phyloP scores from a whole-genome alignment of 2,797 vertebrate genomes.

The Prionace glauca region DNA sequence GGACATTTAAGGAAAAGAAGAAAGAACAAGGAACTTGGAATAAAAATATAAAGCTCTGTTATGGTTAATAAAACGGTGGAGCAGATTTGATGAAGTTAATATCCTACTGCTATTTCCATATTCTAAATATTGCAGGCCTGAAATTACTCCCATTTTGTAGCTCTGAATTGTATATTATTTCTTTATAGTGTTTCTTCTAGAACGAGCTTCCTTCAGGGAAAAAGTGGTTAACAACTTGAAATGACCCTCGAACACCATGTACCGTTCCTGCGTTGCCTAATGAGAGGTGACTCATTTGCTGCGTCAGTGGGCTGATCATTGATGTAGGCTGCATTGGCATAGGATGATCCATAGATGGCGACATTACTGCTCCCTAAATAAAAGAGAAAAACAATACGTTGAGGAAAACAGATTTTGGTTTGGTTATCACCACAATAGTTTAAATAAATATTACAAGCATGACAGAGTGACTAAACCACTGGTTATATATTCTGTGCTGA shows the following conservation, averaged over 20 bases:
- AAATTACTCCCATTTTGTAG: not conserved
- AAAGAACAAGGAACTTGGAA: not conserved
- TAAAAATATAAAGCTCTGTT: not conserved
- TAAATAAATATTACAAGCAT: not conserved
- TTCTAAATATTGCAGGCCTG: not conserved
- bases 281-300: conserved; percentile 96
- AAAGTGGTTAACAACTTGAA: not conserved
- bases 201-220: not conserved
- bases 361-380: conserved; percentile 84
- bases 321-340: conserved; percentile 93
- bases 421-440: not conserved
- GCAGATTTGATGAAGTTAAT: not conserved
- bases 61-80: not conserved
- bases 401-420: not conserved
- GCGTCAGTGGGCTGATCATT: conserved; percentile 83
- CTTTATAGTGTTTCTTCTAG: not conserved
- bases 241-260: conserved; percentile 51
- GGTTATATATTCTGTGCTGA: not conserved
- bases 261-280: conserved; percentile 88
- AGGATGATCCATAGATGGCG: conserved; percentile 94
- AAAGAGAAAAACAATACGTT: conserved; percentile 42
- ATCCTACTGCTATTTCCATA: not conserved
- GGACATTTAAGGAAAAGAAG: not conserved
- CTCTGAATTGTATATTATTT: not conserved
- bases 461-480: not conserved